Percentiles rank a stretch among this genome's conserved stretches.
phyloP scores from a whole-genome alignment of 1,140 invertebrate genomes.

The Drusus annulatus region DNA sequence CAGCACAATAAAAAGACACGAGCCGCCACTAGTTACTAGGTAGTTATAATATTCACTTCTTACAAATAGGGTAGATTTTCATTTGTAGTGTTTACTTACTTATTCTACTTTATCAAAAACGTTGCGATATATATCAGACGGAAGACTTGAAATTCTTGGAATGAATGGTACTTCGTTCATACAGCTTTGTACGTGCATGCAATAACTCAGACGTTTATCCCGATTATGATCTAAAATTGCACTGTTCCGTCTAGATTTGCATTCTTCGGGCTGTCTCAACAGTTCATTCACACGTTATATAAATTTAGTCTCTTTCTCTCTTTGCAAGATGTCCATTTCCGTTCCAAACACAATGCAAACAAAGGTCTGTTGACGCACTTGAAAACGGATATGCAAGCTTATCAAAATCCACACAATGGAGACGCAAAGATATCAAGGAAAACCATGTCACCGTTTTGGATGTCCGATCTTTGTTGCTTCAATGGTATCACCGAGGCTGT shows the following conservation, averaged over 20 bases:
- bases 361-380: conserved; percentile 9
- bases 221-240: conserved; percentile 15
- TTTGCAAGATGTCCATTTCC: conserved; percentile 15
- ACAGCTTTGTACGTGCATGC: too few species aligned
- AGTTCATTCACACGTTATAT: background rate
- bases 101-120: too few species aligned
- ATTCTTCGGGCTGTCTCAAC: background rate
- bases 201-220: background rate
- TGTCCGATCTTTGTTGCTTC: background rate
- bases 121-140: too few species aligned
- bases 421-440: conserved; percentile 2
- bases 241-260: background rate
- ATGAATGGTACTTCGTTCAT: too few species aligned
- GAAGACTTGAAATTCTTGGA: too few species aligned
- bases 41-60: too few species aligned
- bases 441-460: conserved; percentile 3
- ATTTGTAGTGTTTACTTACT: too few species aligned
- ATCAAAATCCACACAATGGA: background rate
- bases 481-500: conserved; percentile 2
- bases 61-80: too few species aligned
- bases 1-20: too few species aligned
- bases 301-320: background rate
- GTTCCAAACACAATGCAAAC: conserved; percentile 2
- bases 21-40: too few species aligned
- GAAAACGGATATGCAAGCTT: conserved; percentile 8